Base-by-base conservation (phyloP, 2,888 invertebrate genomes). In the Bombylius major region DNA sequence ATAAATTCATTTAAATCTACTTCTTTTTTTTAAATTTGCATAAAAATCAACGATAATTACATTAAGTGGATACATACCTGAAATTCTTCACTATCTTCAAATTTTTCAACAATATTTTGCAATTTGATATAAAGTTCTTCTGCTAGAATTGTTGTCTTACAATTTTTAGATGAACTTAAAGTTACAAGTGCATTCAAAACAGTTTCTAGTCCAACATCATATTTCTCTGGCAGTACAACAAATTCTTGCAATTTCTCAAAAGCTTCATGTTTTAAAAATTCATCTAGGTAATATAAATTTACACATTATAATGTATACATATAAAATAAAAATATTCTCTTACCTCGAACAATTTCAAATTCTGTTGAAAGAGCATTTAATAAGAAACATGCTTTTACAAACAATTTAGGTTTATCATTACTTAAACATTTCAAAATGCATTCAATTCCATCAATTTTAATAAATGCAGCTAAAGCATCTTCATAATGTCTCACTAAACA, bases 301-400 rank as follows among this genome's bases (percentile, higher is more conserved):
- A 51, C 13, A 42, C 39, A 52, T 13, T 45, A 9, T n/a, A 46
- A 39, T n/a, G 34, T 36, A 36, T 7, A 36, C 34, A 8, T 7
- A 36, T 36, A 8, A 7, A 36, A 36, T 36, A 36, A 36, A 8
- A 36, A 7, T 44, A 6, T 6, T 9, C 1, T n/a, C 56, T 50
- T 62, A 81, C 86, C 82, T 78, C 77, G 81, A 33, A 83, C 76
- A 6, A 75, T 71, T 0, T 71, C 66, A 55, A 78, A 71, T 61
- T 79, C 73, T 5, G 70, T 64, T 62, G 82, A 82, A 12, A 90
- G 70, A 23, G 82, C 75, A 1, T 78, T 73, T 49, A 89, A 70
- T 53, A 92, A 75, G 72, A 91, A 90, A 11, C 86, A 81, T 0
- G 85, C 79, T 72, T 89, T 91, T 4, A 82, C 81, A 63, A 82